These are phyloP conservation scores for Anguilla obscura DNA, from an alignment of 2,797 vertebrate species.

Conservation along the genomic window DNA sequence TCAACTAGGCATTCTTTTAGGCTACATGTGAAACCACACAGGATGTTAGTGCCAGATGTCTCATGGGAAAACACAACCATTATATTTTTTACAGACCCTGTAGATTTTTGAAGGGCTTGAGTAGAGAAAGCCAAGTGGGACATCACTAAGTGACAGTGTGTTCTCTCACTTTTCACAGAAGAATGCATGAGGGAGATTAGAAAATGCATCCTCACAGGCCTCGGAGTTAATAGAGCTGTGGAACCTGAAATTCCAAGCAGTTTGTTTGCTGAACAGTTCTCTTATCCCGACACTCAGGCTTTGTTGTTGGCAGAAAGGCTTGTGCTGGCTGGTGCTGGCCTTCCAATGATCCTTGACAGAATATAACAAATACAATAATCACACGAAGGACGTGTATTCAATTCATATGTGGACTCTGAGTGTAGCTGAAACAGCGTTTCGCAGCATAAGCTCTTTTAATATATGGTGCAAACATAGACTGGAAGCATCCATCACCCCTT, in stretches of 20 bases:
- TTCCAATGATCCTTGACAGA: neutral
- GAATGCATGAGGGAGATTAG: neutral
- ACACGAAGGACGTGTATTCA: neutral
- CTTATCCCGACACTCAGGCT: neutral
- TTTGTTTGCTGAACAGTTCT: neutral
- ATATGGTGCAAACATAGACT: neutral
- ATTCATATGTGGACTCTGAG: neutral
- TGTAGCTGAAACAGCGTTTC: neutral
- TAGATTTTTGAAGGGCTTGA: neutral
- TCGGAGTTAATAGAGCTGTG: neutral
- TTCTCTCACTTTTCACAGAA: conserved; percentile 8
- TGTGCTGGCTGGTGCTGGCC: neutral
- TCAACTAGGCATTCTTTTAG: neutral
- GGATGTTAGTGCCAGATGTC: neutral
- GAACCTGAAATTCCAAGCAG: neutral
- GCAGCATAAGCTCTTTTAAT: neutral
- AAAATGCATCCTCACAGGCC: neutral
- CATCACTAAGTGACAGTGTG: neutral
- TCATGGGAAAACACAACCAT: neutral
- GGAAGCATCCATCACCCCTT: neutral
- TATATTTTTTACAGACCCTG: neutral
- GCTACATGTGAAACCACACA: neutral
- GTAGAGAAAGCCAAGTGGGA: neutral
- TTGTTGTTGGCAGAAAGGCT: neutral
- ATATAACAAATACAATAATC: neutral